Conservation (phyloP, 2,113 vertebrate genomes). For the Sminthopsis crassicaudata region DNA sequence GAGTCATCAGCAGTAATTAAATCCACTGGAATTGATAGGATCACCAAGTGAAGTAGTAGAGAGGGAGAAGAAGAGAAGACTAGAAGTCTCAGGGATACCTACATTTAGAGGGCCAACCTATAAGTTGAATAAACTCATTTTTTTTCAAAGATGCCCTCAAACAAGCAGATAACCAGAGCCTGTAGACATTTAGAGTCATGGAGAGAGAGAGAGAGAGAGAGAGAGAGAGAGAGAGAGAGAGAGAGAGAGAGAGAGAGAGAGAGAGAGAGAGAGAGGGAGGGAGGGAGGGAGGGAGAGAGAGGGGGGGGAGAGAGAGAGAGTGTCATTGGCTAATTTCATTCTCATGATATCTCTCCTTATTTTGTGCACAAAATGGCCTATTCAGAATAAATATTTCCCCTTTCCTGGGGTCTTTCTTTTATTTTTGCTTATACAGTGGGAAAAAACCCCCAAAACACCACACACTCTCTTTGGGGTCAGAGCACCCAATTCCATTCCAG, state of each 20-base stretch:
- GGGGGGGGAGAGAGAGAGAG: no score
- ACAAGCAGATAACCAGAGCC: background rate
- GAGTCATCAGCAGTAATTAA: background rate
- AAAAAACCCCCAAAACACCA: background rate
- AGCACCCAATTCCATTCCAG: background rate
- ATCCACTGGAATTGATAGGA: background rate
- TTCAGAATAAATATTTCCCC: background rate
- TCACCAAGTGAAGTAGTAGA: background rate
- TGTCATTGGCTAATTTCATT: background rate
- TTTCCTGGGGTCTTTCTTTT: slow-evolving; percentile 55
- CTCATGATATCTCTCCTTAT: background rate
- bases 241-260: no score
- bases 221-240: no score
- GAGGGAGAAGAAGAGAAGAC: background rate
- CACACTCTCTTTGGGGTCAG: background rate
- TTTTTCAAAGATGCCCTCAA: background rate
- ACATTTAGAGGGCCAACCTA: background rate
- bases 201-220: fast-evolving
- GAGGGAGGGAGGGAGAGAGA: no score
- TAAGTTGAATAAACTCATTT: background rate
- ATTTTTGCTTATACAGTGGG: slow-evolving; percentile 62
- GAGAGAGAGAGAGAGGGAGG: no score
- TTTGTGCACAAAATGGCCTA: background rate
- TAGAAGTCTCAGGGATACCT: background rate
- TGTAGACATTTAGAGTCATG: background rate